These are phyloP conservation scores for Leistus spinibarbis DNA, from an alignment of 2,888 invertebrate genomes.

Conservation along the genomic window DNA sequence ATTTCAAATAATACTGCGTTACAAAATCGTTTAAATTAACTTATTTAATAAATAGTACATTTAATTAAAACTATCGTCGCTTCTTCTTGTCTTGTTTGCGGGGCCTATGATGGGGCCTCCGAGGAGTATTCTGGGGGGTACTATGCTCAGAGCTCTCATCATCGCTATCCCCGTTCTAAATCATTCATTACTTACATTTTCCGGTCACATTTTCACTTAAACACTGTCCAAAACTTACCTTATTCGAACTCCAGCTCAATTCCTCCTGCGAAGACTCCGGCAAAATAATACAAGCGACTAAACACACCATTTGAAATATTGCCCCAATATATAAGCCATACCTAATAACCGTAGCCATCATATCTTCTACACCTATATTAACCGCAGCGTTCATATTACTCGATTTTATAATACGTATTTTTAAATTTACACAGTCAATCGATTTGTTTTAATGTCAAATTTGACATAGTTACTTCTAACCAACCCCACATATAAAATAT, in stretches of 20 bases:
- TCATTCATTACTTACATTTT: neutral
- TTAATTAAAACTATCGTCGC: slow-evolving; percentile 61
- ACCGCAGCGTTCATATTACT: slow-evolving; percentile 55
- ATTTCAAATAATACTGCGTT: neutral
- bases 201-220: neutral
- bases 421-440: neutral
- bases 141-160: slow-evolving; percentile 76
- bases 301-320: slow-evolving; percentile 83
- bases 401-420: neutral
- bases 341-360: slow-evolving; percentile 74
- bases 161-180: slow-evolving; percentile 66
- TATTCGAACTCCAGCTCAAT: slow-evolving; percentile 55
- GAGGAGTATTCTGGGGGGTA: slow-evolving; percentile 72
- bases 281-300: slow-evolving; percentile 80
- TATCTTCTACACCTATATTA: slow-evolving; percentile 68
- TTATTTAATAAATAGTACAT: slow-evolving; percentile 1
- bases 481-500: too few species aligned
- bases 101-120: slow-evolving; percentile 66
- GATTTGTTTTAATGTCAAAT: neutral
- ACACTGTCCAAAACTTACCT: slow-evolving; percentile 53
- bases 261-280: slow-evolving; percentile 68
- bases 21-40: neutral
- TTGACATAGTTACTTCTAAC: too few species aligned
- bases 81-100: slow-evolving; percentile 76
- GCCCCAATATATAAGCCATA: slow-evolving; percentile 86